Percentiles rank a stretch among this genome's conserved stretches.
Evolutionary conservation across 1,140 invertebrate genomes (phyloP).

Genomic region (Sesamia nonagrioides): DNA sequence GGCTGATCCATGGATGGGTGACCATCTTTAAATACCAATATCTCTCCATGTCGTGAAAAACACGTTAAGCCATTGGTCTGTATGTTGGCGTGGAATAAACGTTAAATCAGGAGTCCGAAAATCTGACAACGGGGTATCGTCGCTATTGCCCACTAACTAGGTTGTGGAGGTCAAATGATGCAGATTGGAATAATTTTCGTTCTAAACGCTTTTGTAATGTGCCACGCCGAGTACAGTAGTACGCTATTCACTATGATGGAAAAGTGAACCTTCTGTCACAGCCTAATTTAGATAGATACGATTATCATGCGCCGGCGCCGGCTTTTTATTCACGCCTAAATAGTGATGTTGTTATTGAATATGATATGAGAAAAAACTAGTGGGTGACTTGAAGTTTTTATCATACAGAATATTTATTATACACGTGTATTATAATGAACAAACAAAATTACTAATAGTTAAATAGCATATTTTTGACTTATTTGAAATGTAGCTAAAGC

Average conservation of each 20-base stretch:
- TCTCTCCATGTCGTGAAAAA: too few species aligned
- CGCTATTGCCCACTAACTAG: too few species aligned
- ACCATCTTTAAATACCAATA: too few species aligned
- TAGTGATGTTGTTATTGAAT: slow-evolving; percentile 27
- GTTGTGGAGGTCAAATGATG: background rate
- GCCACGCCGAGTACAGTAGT: too few species aligned
- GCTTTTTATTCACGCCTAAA: slow-evolving; percentile 24
- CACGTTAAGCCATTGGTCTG: too few species aligned
- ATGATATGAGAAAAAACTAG: slow-evolving; percentile 18
- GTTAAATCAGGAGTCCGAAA: background rate
- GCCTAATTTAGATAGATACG: background rate
- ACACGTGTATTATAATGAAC: background rate
- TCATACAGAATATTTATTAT: slow-evolving; percentile 4
- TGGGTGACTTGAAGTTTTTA: background rate
- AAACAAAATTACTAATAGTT: background rate
- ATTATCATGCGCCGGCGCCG: slow-evolving; percentile 30
- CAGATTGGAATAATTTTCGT: background rate
- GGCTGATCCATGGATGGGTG: too few species aligned
- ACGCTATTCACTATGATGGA: too few species aligned
- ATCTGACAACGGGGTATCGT: too few species aligned
- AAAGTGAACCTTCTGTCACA: background rate
- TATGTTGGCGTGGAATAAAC: too few species aligned
- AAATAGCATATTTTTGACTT: background rate
- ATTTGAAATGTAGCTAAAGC: too few species aligned
- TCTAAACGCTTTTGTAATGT: background rate